Evolutionary conservation across 2,113 vertebrate species (phyloP), one percentile per base, ranked within the genome.

Genomic region (Lipotes vexillifer): DNA sequence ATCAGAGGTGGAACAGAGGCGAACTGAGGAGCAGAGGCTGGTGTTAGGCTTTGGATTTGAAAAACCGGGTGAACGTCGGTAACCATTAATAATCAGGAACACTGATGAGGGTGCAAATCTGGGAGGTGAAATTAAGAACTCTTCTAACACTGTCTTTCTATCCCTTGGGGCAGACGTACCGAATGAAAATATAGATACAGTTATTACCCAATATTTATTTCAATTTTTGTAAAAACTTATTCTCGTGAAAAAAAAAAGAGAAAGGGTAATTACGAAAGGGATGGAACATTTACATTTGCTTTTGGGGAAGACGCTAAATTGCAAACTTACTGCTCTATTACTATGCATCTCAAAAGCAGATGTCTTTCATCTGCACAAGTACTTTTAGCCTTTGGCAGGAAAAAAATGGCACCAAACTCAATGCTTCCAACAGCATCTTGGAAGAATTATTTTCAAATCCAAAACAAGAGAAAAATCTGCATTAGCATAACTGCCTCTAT

Each of bases 371-470:
- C 82, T 61, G 86, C 8, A 4, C 41, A 38, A 17, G 55, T 23
- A 88, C 71, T 49, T 41, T 44, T 0, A 14, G 68, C 55, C 57
- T 78, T 82, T 87, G 88, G 92, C 93, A 93, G 63, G 31, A 75
- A 65, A 57, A 52, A 74, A 81, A 52, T 0, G 3, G 88, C 41
- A 41, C 74, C 23, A 27, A 59, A 46, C 81, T 61, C 69, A 29
- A 3, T 5, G 65, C 68, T 63, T 74, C 41, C 66, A 83, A 49
- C 23, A 61, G 66, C 57, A 57, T 93, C 84, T 68, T n/a, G 41
- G 81, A 86, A 97, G 85, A 95, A 95, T 41, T 8, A n/a, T 71
- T 94, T 90, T 81, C 90, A 63, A 57, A 84, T 31, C 68, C 71
- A 57, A 74, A 95, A 44, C 66, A 68, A 90, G 85, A 95, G 75